Percentiles rank a stretch among this genome's conserved stretches.
Evolutionary conservation across 2,888 invertebrate species (phyloP).

Genomic region (Nephrocerus scutellatus): DNA sequence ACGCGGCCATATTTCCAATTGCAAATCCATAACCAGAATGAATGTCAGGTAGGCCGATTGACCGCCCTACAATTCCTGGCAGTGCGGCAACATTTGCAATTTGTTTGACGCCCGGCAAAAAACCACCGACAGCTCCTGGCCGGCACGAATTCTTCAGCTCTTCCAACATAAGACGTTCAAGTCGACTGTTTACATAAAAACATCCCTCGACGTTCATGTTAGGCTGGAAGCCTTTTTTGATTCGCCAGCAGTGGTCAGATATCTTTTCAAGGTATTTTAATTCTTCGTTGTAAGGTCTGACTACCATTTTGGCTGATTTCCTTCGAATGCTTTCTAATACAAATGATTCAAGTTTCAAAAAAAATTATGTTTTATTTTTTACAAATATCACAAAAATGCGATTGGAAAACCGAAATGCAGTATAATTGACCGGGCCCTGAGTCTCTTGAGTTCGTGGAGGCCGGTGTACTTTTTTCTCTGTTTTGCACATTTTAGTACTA

Average conservation of each 20-base stretch:
- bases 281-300: constrained; percentile 87
- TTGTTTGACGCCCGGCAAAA: constrained; percentile 97
- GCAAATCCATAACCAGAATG: constrained; percentile 99
- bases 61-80: constrained; percentile 91
- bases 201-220: constrained; percentile 99
- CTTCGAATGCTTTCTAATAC: no score
- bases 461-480: no score
- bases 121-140: constrained; percentile 87
- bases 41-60: constrained; percentile 92
- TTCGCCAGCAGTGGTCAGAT: constrained; percentile 77
- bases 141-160: constrained; percentile 86
- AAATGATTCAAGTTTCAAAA: no score
- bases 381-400: no score
- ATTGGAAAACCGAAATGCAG: no score
- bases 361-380: no score
- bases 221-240: constrained; percentile 97
- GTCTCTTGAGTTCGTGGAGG: no score
- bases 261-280: constrained; percentile 87
- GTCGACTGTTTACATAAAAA: constrained; percentile 87
- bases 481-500: no score
- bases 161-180: constrained; percentile 96
- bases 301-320: constrained; percentile 62
- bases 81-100: constrained; percentile 98
- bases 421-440: no score
- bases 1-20: constrained; percentile 99